These are phyloP conservation scores for Muricea muricata DNA, from an alignment of 92 coral and sea anemone species.

Conservation along the genomic window DNA sequence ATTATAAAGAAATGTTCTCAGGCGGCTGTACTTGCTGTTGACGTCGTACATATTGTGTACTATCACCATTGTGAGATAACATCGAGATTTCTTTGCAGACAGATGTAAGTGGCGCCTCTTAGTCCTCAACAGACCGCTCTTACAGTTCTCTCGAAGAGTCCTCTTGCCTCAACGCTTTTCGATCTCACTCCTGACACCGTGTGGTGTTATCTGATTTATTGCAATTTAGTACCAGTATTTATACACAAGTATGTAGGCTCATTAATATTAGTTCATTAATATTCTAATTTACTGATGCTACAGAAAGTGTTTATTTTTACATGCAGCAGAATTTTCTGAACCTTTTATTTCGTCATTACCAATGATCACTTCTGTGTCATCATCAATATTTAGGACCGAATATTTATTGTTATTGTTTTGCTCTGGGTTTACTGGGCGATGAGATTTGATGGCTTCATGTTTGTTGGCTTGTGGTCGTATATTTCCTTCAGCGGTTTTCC, in stretches of 20 bases:
- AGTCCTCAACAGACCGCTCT: constrained; percentile 37
- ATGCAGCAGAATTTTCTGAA: neutral
- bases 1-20: constrained; percentile 28
- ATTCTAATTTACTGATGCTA: no score
- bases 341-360: neutral
- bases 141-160: neutral
- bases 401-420: neutral
- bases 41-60: no score
- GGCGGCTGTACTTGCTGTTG: no score
- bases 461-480: neutral
- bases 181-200: constrained; percentile 19
- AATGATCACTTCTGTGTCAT: neutral
- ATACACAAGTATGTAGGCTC: no score
- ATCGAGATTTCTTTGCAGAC: neutral
- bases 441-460: neutral
- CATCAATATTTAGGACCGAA: neutral
- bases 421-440: neutral
- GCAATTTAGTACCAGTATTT: no score
- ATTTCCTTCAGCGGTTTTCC: constrained; percentile 4
- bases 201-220: constrained; percentile 11
- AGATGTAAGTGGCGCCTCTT: constrained; percentile 14
- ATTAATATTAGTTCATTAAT: no score
- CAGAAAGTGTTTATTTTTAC: neutral
- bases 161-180: neutral
- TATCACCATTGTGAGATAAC: no score